Conservation (phyloP, 1,140 invertebrate genomes). For the Geopemphigus sp. region DNA sequence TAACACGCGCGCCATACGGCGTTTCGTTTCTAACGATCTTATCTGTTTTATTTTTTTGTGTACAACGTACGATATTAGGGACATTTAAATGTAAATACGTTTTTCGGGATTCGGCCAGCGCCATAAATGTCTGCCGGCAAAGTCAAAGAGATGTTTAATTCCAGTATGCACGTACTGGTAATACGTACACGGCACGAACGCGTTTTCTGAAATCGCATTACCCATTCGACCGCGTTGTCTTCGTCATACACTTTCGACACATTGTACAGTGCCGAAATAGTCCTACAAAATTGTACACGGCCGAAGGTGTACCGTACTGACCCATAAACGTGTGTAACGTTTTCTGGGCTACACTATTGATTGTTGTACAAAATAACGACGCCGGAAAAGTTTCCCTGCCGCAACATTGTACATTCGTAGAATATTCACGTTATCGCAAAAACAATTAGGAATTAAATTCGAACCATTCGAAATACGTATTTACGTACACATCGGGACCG, state of each 20-base stretch:
- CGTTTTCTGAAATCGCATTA: no score
- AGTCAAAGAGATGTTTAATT: conserved; percentile 16
- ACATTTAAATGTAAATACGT: not conserved
- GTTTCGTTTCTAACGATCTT: not conserved
- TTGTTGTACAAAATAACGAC: not conserved
- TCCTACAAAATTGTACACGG: not conserved
- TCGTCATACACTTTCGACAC: not conserved
- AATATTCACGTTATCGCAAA: not conserved
- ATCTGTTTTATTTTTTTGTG: conserved; percentile 11
- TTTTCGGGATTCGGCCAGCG: not conserved
- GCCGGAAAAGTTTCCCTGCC: not conserved
- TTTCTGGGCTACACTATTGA: conserved; percentile 3
- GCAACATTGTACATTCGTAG: not conserved
- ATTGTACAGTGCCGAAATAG: not conserved
- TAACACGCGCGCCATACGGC: not conserved
- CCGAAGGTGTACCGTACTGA: no score
- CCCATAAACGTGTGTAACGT: not conserved
- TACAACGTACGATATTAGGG: not conserved
- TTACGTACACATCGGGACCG: no score
- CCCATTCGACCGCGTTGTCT: no score
- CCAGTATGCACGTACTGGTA: no score
- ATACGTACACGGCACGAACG: no score
- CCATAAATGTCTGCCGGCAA: not conserved
- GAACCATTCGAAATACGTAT: no score
- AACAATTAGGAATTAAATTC: no score